Evolutionary conservation across 2,797 vertebrate genomes (phyloP).

Genomic region (Phalanger gymnotis): DNA sequence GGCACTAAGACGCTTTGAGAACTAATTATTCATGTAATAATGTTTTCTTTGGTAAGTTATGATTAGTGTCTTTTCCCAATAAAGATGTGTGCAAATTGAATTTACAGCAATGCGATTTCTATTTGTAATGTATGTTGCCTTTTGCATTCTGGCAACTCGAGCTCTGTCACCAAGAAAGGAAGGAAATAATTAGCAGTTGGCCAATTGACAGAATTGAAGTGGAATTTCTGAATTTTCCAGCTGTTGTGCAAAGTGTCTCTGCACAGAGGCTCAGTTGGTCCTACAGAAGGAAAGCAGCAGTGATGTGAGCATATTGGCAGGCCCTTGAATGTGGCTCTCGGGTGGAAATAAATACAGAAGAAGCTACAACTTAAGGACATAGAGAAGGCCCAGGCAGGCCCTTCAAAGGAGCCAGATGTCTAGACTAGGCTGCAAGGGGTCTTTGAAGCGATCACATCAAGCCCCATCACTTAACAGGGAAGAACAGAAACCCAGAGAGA

Average conservation of each 20-base stretch:
- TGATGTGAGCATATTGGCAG: constrained; percentile 15
- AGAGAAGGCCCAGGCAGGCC: constrained; percentile 55
- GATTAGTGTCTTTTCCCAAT: constrained; percentile 57
- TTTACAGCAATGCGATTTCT: constrained; percentile 59
- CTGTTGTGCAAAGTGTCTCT: constrained; percentile 68
- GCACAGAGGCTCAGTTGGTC: constrained; percentile 56
- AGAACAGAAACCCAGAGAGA: neutral
- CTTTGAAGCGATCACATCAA: constrained; percentile 24
- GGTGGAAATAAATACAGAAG: constrained; percentile 55
- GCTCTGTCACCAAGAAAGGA: constrained; percentile 63
- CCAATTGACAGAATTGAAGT: constrained; percentile 50
- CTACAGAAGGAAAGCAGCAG: constrained; percentile 59
- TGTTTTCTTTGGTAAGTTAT: constrained; percentile 61
- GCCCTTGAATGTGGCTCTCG: constrained; percentile 44
- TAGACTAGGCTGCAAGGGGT: constrained; percentile 27
- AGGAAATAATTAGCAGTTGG: constrained; percentile 76
- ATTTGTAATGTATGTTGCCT: constrained; percentile 43
- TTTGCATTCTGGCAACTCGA: constrained; percentile 58
- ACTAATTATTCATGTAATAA: constrained; percentile 38
- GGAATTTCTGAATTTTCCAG: constrained; percentile 74
- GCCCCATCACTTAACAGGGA: neutral
- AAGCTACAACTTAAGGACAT: constrained; percentile 33
- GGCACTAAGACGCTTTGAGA: constrained; percentile 48
- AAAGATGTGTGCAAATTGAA: constrained; percentile 37
- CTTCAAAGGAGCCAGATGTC: neutral